Conservation (phyloP, 92 coral and sea anemone genomes). For the Zoanthus sociatus region DNA sequence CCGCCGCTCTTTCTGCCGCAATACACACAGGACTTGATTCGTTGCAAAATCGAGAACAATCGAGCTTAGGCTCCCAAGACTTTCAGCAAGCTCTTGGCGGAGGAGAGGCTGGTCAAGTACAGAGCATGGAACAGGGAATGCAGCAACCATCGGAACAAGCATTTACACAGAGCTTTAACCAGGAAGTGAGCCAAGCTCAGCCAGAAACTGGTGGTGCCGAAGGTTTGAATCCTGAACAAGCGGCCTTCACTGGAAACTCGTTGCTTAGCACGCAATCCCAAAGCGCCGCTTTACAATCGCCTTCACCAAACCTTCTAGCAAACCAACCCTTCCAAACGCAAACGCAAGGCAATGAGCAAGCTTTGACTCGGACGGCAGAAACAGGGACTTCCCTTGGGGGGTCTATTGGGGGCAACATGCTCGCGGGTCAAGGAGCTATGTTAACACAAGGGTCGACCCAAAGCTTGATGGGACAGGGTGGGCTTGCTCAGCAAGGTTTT, state of each 20-base stretch:
- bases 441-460: constrained; percentile 8
- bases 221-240: constrained; percentile 4
- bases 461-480: constrained; percentile 32
- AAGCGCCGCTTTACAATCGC: constrained; percentile 24
- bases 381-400: constrained; percentile 9
- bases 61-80: constrained; percentile 25
- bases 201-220: not conserved
- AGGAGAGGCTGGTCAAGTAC: not conserved
- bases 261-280: not conserved
- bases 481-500: constrained; percentile 18
- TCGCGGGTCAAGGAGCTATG: constrained; percentile 22
- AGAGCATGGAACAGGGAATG: constrained; percentile 31
- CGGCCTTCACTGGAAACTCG: constrained; percentile 29
- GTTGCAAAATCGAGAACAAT: constrained; percentile 16
- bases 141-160: constrained; percentile 35
- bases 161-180: constrained; percentile 29
- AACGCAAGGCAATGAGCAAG: constrained; percentile 30
- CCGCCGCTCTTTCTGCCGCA: constrained; percentile 51
- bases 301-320: constrained; percentile 25
- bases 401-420: constrained; percentile 4
- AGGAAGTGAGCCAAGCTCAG: constrained; percentile 12
- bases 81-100: constrained; percentile 9
- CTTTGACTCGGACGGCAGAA: not conserved
- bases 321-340: constrained; percentile 27
- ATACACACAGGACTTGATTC: constrained; percentile 32